Conservation (phyloP, 2,113 vertebrate genomes). For the Pelecanus crispus region DNA sequence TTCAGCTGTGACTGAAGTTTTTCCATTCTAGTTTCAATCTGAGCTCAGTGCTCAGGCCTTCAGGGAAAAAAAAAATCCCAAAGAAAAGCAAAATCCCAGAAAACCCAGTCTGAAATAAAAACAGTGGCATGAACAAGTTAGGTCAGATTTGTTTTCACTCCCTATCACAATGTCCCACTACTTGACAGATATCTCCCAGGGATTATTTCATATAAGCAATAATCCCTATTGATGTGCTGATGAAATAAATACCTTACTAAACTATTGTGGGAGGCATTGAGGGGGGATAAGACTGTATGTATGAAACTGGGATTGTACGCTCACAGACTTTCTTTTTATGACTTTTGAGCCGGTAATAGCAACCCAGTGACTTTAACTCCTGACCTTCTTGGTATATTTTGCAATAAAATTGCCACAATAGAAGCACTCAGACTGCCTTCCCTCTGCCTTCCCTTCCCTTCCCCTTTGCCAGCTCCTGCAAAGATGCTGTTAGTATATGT, state of each 20-base stretch:
- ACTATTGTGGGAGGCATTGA: background rate
- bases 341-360: background rate
- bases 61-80: background rate
- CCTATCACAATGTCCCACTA: background rate
- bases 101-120: background rate
- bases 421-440: background rate
- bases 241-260: background rate
- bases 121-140: background rate
- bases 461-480: background rate
- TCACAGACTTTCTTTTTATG: background rate
- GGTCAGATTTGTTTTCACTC: background rate
- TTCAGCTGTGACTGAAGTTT: conserved; percentile 18
- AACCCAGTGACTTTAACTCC: background rate
- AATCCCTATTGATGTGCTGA: background rate
- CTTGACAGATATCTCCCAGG: background rate
- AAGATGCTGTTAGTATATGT: background rate
- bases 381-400: background rate
- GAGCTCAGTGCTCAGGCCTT: background rate
- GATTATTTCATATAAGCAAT: background rate
- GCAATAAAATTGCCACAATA: background rate
- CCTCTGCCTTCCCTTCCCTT: background rate
- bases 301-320: background rate
- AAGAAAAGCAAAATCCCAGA: background rate
- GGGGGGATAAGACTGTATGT: background rate
- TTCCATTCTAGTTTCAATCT: background rate